Evolutionary conservation across 2,113 vertebrate species (phyloP), one percentile per base, ranked within the genome.

Genomic region (Atractosteus spatula): DNA sequence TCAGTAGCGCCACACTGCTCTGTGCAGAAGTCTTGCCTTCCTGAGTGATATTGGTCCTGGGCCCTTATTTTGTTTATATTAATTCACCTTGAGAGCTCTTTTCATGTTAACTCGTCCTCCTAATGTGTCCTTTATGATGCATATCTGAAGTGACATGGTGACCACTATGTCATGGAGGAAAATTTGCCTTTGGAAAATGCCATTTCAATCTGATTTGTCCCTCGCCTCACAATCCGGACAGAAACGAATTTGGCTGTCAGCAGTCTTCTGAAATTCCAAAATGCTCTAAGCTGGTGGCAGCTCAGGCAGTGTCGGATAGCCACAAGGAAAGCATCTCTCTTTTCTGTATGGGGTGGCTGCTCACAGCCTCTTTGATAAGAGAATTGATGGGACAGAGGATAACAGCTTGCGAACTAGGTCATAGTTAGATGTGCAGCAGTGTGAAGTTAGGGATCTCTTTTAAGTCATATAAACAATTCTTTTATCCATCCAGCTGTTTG

Each of bases 141-240:
- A 55, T 55, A 88, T 83, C 78, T 65, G 62, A 80, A 73, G 80
- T 80, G 83, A 88, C 86, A 79, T 74, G 2, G 75, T 74, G 71
- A 75, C 17, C 69, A 81, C 79, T 80, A 71, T 47, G 68, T 67
- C 72, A 74, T 76, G 78, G 77, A 77, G 81, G 84, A 80, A 76
- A 78, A 68, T 43, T 78, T 82, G 81, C 79, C 81, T 51, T 51
- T 79, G 79, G 77, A 62, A 85, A 83, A 88, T 85, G 84, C 85
- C 82, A 85, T 65, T 63, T 64, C 7, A 17, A 63, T 72, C 76
- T 7, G 16, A 72, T 73, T 83, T 67, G 54, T 72, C 55, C 51
- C 66, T 51, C 65, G 63, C 72, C 78, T 55, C 29, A 61, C 72
- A 43, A 4, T 47, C 71, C 62, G 7, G 10, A 13, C 42, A 54